Evolutionary conservation across 2,113 vertebrate genomes (phyloP), one percentile per base, ranked within the genome.

Genomic region (Nematolebias whitei): DNA sequence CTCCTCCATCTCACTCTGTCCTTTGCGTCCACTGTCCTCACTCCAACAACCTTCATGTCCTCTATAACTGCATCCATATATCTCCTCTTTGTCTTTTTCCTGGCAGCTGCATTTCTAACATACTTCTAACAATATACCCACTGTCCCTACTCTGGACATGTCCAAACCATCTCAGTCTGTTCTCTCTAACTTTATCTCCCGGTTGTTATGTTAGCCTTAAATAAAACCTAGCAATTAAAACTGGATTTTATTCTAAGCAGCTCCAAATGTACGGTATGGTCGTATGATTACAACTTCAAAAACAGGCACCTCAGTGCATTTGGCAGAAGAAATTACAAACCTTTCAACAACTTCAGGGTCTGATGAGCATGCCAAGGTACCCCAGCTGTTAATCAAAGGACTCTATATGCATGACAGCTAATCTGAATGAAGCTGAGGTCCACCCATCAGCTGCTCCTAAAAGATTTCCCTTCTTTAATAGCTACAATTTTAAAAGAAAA

Each of bases 361-460:
- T 53, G 13, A 49, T 8, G 51, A 40, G 20, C 53, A 26, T 74
- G 77, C 84, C 80, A 79, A 66, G 35, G 63, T 69, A 62, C 26
- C 26, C 66, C 78, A 78, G 76, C 70, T 88, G 78, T 64, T 83
- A 75, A 84, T 88, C 85, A 87, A 76, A 83, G 64, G 51, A 65
- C 75, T 52, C 63, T 56, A 57, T 68, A 84, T 83, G 75, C 79
- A 82, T 80, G 82, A 73, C 73, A 82, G 67, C 49, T 13, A 68
- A 48, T 61, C 60, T 78, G 84, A 79, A 85, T 79, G 22, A 72
- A 62, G 54, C 70, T 63, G 52, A 62, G 54, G 53, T 45, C 56
- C 56, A 63, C 50, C 70, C 48, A 39, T 76, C 58, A 71, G 63
- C 45, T 44, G 64, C 61, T 75, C 52, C 52, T 38, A 47, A 26